These are phyloP conservation scores for Erythrocercus mccallii DNA, from an alignment of 2,113 vertebrate genomes.

Conservation along the genomic window DNA sequence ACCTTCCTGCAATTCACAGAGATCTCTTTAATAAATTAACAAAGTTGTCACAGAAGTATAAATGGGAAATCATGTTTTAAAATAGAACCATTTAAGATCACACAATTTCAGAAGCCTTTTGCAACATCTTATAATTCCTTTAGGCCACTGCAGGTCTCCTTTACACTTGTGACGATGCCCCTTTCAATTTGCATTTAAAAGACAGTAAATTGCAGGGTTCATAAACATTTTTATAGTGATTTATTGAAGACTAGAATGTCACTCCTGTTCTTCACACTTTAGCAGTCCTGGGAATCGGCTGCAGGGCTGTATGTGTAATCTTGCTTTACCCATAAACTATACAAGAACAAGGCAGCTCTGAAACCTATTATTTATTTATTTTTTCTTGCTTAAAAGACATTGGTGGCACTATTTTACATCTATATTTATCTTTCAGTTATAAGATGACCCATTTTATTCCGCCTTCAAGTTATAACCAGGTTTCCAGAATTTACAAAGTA, in stretches of 20 bases:
- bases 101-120: constrained; percentile 47
- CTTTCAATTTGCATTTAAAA: constrained; percentile 84
- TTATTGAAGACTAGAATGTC: constrained; percentile 77
- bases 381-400: constrained; percentile 43
- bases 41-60: constrained; percentile 51
- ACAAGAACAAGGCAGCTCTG: constrained; percentile 50
- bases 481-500: constrained; percentile 64
- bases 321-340: constrained; percentile 67
- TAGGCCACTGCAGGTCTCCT: constrained; percentile 70
- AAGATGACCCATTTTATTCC: constrained; percentile 70
- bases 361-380: constrained; percentile 54
- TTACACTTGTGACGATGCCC: constrained; percentile 66
- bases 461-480: constrained; percentile 59
- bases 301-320: constrained; percentile 63
- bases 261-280: constrained; percentile 80
- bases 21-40: constrained; percentile 63
- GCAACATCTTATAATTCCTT: constrained; percentile 64
- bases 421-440: constrained; percentile 58
- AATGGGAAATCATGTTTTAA: constrained; percentile 56
- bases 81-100: constrained; percentile 65
- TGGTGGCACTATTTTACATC: constrained; percentile 44
- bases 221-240: constrained; percentile 84
- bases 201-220: constrained; percentile 81
- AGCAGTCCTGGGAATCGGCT: constrained; percentile 74
- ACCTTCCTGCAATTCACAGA: constrained; percentile 28